Evolutionary conservation across 1,140 invertebrate species (phyloP), one percentile per base, ranked within the genome.

Genomic region (Magallana gigas): DNA sequence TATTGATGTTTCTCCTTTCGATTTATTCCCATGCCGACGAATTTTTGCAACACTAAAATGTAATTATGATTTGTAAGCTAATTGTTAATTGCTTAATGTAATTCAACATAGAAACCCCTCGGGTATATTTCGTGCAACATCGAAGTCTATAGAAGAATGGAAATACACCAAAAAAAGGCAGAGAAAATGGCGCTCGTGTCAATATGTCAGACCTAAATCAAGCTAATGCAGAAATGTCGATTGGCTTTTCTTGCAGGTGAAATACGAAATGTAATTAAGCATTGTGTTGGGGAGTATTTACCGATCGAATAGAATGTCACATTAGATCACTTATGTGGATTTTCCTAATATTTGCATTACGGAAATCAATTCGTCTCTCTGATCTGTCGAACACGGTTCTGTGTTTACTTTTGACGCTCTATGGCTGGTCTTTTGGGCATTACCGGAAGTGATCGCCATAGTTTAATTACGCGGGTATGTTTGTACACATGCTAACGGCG

Each of bases 311-410:
- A 76, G 36, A 76, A 11, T 76, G 68, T 76, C 68, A 76, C 23
- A 76, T 76, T 76, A 76, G 18, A 76, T 76, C 68, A 76, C 23
- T 76, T 76, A 29, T 36, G 68, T 76, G 68, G 68, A 76, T 76
- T 76, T 76, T 76, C 68, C 68, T 76, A 76, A 76, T 76, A 76
- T 76, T 76, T 76, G 68, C 68, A 48, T 76, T 76, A 29, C 68
- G 23, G 68, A 76, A 76, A 76, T 76, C 68, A 76, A 76, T 76
- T 76, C 68, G 23, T 11, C 68, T 76, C 23, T 76, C 68, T 4
- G 68, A 23, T 18, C 23, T 76, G 68, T 76, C 18, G 68, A 76
- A 76, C 68, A 76, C 68, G 68, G 23, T 76, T 76, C 23, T 76
- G 8, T 76, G 23, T 76, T 76, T 76, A 76, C 68, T 76, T 36